Evolutionary conservation across 2,888 invertebrate species (phyloP).

Genomic region (Seladonia tumulorum): DNA sequence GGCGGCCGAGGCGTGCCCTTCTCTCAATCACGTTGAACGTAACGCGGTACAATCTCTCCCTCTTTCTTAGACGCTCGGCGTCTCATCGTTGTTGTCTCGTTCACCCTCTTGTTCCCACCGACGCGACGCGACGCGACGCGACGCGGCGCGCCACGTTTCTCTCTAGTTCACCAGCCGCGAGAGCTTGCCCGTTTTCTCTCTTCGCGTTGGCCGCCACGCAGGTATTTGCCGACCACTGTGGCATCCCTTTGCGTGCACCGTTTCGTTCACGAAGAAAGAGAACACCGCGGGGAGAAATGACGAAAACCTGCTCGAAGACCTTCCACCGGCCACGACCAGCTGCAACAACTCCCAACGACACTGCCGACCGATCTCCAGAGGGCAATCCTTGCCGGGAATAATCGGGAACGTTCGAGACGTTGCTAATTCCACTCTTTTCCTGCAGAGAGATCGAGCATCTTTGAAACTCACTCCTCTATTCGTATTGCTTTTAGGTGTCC

Average conservation of each 20-base stretch:
- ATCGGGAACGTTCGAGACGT: conserved; percentile 14
- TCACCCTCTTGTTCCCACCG: background rate
- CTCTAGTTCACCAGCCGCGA: conserved; percentile 54
- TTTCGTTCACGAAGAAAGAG: conserved; percentile 9
- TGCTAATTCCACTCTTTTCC: background rate
- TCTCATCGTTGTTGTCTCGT: background rate
- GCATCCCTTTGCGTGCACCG: conserved; percentile 43
- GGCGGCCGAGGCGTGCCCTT: conserved; percentile 79
- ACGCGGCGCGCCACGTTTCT: conserved; percentile 43
- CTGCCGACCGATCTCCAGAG: conserved; percentile 15
- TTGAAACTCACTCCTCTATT: background rate
- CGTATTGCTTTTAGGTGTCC: background rate
- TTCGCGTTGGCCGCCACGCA: conserved; percentile 45
- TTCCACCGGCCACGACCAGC: conserved; percentile 16
- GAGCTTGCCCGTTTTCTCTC: conserved; percentile 60
- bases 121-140: too few relatives aligned
- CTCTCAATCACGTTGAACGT: conserved; percentile 82
- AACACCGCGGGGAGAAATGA: background rate
- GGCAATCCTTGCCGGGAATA: background rate
- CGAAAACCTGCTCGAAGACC: conserved; percentile 8
- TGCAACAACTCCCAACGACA: conserved; percentile 15
- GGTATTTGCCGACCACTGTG: conserved; percentile 51
- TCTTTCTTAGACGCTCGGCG: background rate
- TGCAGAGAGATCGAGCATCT: background rate
- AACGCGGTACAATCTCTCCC: conserved; percentile 74